phyloP scores from a whole-genome alignment of 1,140 invertebrate genomes.

The Plodia interpunctella region DNA sequence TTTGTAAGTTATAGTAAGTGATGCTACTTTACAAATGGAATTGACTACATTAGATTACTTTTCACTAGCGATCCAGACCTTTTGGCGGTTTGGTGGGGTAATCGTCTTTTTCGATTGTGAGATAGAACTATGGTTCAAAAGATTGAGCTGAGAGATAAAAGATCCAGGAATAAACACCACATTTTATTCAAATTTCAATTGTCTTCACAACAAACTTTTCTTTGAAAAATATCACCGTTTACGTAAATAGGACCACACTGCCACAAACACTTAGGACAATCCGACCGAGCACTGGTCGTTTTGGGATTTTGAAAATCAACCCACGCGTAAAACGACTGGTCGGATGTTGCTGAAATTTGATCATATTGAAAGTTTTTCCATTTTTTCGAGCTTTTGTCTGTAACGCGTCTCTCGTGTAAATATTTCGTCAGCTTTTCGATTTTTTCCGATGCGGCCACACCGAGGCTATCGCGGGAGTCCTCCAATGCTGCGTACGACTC shows the following conservation, averaged over 20 bases:
- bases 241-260: conserved; percentile 65
- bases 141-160: too few relatives aligned
- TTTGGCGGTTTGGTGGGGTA: too few relatives aligned
- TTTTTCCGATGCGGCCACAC: conserved; percentile 53
- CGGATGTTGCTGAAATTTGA: conserved; percentile 24
- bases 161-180: conserved; percentile 31
- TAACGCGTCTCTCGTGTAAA: conserved; percentile 35
- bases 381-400: conserved; percentile 39
- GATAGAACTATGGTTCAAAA: too few relatives aligned
- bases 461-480: conserved; percentile 36
- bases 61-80: too few relatives aligned
- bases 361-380: conserved; percentile 47
- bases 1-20: too few relatives aligned
- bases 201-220: conserved; percentile 38
- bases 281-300: conserved; percentile 15
- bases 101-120: too few relatives aligned
- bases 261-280: conserved; percentile 69
- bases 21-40: too few relatives aligned
- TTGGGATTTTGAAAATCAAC: conserved; percentile 41
- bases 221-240: conserved; percentile 44
- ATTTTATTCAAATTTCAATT: conserved; percentile 27
- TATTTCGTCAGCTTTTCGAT: conserved; percentile 71
- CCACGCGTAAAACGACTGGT: conserved; percentile 32
- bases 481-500: conserved; percentile 26
- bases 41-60: too few relatives aligned